phyloP scores from a whole-genome alignment of 2,888 invertebrate species.

The Elmis aenea region DNA sequence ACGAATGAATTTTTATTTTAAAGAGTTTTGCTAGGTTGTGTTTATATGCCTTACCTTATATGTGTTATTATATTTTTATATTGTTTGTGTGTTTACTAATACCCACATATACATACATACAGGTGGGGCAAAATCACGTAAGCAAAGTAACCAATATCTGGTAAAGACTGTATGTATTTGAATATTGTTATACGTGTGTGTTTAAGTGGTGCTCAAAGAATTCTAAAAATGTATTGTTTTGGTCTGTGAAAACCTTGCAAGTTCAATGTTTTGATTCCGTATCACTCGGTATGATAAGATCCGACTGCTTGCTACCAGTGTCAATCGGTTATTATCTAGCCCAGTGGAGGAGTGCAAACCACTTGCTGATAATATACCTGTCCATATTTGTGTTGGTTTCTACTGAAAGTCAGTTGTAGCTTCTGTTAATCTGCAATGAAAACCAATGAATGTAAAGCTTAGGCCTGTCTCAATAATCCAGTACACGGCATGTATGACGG shows the following conservation, averaged over 20 bases:
- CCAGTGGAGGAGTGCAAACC: conserved; percentile 18
- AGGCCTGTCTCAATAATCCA: conserved; percentile 40
- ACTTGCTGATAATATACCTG: conserved; percentile 22
- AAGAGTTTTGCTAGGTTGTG: conserved; percentile 41
- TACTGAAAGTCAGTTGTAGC: conserved; percentile 26
- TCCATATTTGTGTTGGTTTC: conserved; percentile 23
- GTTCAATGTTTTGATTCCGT: conserved; percentile 45
- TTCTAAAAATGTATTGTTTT: conserved; percentile 43
- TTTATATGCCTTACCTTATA: conserved; percentile 40
- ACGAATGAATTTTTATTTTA: conserved; percentile 38
- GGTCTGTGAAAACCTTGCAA: conserved; percentile 47
- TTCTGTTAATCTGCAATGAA: conserved; percentile 38
- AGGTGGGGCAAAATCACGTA: conserved; percentile 51
- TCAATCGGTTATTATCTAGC: conserved; percentile 22
- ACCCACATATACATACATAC: conserved; percentile 50
- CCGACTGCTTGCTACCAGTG: conserved; percentile 42
- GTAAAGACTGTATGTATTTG: conserved; percentile 49
- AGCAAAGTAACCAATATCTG: conserved; percentile 49
- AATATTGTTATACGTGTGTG: conserved; percentile 48
- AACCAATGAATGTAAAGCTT: conserved; percentile 41
- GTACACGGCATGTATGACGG: conserved; percentile 45
- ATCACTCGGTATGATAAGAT: conserved; percentile 41
- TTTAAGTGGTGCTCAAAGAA: conserved; percentile 48
- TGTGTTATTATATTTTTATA: conserved; percentile 40
- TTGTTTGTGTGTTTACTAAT: conserved; percentile 47